Evolutionary conservation across 2,888 invertebrate species (phyloP).

Genomic region (Drosophila siamana): DNA sequence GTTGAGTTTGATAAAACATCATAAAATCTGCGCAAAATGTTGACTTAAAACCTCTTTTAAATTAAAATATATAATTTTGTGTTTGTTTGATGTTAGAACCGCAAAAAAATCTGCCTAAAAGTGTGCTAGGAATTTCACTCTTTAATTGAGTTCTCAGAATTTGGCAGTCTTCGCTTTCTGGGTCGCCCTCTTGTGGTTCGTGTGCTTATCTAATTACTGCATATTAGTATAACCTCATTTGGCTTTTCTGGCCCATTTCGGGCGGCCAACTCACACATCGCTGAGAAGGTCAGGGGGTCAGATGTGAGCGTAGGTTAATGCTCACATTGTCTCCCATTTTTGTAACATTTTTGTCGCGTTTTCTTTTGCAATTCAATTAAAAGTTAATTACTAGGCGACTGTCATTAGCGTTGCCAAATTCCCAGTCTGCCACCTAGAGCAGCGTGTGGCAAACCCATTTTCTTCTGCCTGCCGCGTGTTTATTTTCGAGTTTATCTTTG

Average conservation of each 20-base stretch:
- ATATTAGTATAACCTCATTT: slow-evolving; percentile 29
- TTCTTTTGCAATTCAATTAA: slow-evolving; percentile 68
- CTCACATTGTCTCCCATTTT: slow-evolving; percentile 33
- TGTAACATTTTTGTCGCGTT: slow-evolving; percentile 39
- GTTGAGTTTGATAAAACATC: no score
- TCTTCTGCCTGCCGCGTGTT: slow-evolving; percentile 29
- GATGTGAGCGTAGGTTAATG: slow-evolving; percentile 24
- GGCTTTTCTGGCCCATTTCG: background rate
- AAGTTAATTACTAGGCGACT: slow-evolving; percentile 61
- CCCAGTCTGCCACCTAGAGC: slow-evolving; percentile 4
- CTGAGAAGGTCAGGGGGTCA: slow-evolving; percentile 5
- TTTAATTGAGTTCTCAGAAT: background rate
- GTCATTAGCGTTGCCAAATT: slow-evolving; percentile 52
- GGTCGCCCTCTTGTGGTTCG: background rate
- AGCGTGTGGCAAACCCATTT: slow-evolving; percentile 28
- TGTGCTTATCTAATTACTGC: slow-evolving; percentile 15
- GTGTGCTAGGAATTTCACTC: background rate
- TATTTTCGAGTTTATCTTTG: slow-evolving; percentile 13
- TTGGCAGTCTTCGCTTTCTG: background rate
- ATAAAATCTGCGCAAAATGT: no score
- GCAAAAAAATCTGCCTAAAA: background rate
- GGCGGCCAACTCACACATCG: slow-evolving; percentile 4
- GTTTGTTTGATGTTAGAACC: no score
- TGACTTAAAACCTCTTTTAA: no score
- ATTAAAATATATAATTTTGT: no score